phyloP scores from a whole-genome alignment of 2,113 vertebrate genomes.

The Mastomys coucha region DNA sequence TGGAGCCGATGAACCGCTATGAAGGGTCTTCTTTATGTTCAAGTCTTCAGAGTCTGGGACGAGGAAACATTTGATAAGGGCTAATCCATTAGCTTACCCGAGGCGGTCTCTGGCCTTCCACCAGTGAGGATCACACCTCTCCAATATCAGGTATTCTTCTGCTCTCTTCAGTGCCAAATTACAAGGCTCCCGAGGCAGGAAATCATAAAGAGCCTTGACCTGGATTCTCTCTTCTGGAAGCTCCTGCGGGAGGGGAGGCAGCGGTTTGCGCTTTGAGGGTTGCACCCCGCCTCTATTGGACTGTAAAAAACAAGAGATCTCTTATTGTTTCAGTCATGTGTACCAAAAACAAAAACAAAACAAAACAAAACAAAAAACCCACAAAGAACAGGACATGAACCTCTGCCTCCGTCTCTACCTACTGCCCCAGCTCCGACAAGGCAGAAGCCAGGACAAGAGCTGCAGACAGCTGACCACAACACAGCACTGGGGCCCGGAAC shows the following conservation, averaged over 20 bases:
- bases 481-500: neutral
- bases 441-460: neutral
- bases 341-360: neutral
- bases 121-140: conserved; percentile 93
- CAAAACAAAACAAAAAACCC: neutral
- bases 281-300: conserved; percentile 61
- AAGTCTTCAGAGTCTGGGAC: neutral
- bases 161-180: conserved; percentile 87
- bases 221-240: conserved; percentile 66
- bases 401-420: neutral
- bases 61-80: neutral
- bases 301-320: conserved; percentile 74
- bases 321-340: neutral
- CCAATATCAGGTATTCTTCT: conserved; percentile 91
- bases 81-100: conserved; percentile 84
- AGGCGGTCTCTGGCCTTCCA: conserved; percentile 92
- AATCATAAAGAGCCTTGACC: conserved; percentile 94
- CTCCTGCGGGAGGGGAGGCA: conserved; percentile 87
- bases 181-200: conserved; percentile 87
- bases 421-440: neutral
- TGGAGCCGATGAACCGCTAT: neutral
- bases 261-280: conserved; percentile 86
- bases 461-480: neutral
- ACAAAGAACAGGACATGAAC: too few species aligned
- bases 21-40: neutral